phyloP scores from a whole-genome alignment of 2,113 vertebrate genomes.

The Gracilinanus agilis region DNA sequence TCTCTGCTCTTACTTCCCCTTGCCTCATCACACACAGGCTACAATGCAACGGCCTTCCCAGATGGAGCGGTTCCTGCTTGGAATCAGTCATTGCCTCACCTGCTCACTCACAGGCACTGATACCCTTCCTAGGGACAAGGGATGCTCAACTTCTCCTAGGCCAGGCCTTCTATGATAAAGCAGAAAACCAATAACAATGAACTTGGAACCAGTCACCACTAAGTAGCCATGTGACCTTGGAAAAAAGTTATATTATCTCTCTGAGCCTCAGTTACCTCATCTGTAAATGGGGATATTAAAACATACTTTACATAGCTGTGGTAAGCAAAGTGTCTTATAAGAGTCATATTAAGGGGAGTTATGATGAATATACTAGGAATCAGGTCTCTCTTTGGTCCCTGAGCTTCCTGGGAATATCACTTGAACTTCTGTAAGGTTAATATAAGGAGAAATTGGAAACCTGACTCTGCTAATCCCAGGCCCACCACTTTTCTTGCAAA shows the following conservation, averaged over 20 bases:
- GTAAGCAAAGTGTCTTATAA: not conserved
- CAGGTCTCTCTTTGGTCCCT: not conserved
- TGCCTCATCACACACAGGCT: not conserved
- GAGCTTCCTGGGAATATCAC: not conserved
- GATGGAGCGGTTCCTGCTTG: no score
- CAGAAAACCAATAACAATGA: not conserved
- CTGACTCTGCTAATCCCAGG: slow-evolving; percentile 43
- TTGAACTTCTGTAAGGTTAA: not conserved
- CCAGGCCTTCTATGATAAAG: not conserved
- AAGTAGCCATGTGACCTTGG: not conserved
- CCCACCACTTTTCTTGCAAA: slow-evolving; percentile 58
- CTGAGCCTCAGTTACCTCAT: not conserved
- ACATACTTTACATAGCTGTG: not conserved
- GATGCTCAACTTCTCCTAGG: not conserved
- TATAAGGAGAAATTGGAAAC: slow-evolving; percentile 26
- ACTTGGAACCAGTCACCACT: not conserved
- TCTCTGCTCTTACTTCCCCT: not conserved
- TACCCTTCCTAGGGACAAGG: not conserved
- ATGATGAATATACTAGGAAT: not conserved
- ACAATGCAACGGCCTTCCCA: not conserved
- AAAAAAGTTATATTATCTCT: not conserved
- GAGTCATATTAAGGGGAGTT: not conserved
- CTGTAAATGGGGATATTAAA: no score
- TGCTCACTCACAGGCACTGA: not conserved
- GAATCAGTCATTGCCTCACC: not conserved